Evolutionary conservation across 2,113 vertebrate species (phyloP), one percentile per base, ranked within the genome.

Genomic region (Crocuta crocuta): DNA sequence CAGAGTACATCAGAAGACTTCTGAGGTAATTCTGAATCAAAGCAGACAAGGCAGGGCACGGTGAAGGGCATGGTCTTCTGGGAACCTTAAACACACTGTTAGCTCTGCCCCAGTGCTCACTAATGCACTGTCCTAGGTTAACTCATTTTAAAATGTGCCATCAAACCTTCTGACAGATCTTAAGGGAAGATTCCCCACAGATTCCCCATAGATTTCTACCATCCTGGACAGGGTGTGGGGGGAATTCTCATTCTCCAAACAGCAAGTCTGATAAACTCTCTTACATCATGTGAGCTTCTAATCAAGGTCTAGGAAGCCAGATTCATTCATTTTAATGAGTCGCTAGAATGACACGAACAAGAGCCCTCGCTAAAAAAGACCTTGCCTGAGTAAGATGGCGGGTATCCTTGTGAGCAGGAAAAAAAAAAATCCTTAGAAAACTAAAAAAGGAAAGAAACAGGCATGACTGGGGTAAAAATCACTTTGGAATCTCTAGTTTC

Each of bases 301-400:
- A 66, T 96, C 87, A 79, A 95, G 63, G 26, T 89, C 66, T 87
- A 93, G 74, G 68, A 90, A 26, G 9, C 70, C 63, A 15, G 28
- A 80, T 90, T 94, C 87, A 96, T 97, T 98, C 71, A 96, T 97
- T 97, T 96, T 95, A 98, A 97, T 93, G 80, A 90, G 81, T 66
- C 11, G 0, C 66, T 92, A n/a, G 71, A 84, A 81, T 1, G 81
- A 10, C 68, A 43, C 86, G 83, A 94, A 91, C 23, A 78, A 85
- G 87, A 96, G 74, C 45, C 24, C 81, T 96, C 31, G 35, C 74
- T 97, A 97, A 90, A 73, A 73, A 81, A 97, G 71, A 78, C 48
- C 91, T 92, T 73, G 65, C 78, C 63, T 31, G 26, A 95, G 86
- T 48, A 63, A 95, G 81, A 78, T 55, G 43, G 11, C 31, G 26